Conservation (phyloP, 2,113 vertebrate genomes). For the Solenodon paradoxus region DNA sequence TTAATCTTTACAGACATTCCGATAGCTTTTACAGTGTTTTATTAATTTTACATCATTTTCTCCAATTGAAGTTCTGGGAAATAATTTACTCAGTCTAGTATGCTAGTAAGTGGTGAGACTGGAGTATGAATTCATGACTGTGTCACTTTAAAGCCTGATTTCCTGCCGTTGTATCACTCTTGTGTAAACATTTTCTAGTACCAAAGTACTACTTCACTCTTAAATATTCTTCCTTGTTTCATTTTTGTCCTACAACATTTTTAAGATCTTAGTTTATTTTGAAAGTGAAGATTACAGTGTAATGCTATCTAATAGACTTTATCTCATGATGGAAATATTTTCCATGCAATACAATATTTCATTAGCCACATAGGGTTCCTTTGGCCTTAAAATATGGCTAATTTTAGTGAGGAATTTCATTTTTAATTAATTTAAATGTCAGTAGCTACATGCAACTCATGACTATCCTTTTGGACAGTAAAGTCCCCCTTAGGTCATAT, state of each 20-base stretch:
- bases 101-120: not conserved
- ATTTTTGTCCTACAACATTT: conserved; percentile 3
- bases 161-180: conserved; percentile 1
- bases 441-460: not conserved
- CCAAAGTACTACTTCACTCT: not conserved
- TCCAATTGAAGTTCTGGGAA: not conserved
- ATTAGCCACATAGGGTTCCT: not conserved
- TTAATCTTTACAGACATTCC: not conserved
- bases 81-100: conserved; percentile 22
- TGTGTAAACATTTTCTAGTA: not conserved
- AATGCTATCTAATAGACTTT: not conserved
- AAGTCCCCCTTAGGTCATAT: not conserved
- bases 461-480: not conserved
- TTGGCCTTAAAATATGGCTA: not conserved
- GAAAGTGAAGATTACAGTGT: not conserved
- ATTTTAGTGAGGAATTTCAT: not conserved
- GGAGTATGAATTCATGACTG: conserved; percentile 11
- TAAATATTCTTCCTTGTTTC: conserved; percentile 24
- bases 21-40: not conserved
- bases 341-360: not conserved
- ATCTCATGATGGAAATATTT: not conserved
- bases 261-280: conserved; percentile 35
- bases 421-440: not conserved
- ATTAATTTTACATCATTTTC: not conserved
- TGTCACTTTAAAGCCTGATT: not conserved